phyloP scores from a whole-genome alignment of 2,888 invertebrate genomes.

The Helicoverpa assulta region DNA sequence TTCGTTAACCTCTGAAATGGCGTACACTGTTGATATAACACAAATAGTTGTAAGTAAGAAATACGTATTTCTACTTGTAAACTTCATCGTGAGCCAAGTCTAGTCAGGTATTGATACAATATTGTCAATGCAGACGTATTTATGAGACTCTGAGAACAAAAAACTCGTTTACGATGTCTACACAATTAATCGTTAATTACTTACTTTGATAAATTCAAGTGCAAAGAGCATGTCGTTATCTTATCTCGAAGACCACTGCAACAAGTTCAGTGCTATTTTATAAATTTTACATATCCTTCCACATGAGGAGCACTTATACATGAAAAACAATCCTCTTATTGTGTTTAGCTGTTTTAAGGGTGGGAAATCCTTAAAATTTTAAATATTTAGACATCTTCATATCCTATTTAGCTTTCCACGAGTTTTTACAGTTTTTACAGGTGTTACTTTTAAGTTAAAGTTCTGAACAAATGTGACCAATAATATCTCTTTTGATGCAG shows the following conservation, averaged over 20 bases:
- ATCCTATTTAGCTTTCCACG: too few relatives aligned
- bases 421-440: too few relatives aligned
- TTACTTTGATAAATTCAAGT: background rate
- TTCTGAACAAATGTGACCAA: too few relatives aligned
- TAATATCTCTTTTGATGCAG: too few relatives aligned
- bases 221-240: conserved; percentile 3
- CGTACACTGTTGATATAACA: background rate
- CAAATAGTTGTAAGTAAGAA: background rate
- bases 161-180: background rate
- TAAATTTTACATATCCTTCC: background rate
- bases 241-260: conserved; percentile 23
- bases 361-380: too few relatives aligned
- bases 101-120: background rate
- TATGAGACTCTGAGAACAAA: background rate
- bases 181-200: background rate
- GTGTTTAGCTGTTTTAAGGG: too few relatives aligned
- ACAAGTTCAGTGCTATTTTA: background rate
- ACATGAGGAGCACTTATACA: too few relatives aligned
- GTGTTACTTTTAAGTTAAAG: too few relatives aligned
- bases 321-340: too few relatives aligned
- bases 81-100: background rate
- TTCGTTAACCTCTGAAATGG: conserved; percentile 31
- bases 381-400: too few relatives aligned
- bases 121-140: conserved; percentile 3
- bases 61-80: background rate